Base-by-base conservation (phyloP, 2,797 vertebrate genomes). In the Vespertilio murinus region DNA sequence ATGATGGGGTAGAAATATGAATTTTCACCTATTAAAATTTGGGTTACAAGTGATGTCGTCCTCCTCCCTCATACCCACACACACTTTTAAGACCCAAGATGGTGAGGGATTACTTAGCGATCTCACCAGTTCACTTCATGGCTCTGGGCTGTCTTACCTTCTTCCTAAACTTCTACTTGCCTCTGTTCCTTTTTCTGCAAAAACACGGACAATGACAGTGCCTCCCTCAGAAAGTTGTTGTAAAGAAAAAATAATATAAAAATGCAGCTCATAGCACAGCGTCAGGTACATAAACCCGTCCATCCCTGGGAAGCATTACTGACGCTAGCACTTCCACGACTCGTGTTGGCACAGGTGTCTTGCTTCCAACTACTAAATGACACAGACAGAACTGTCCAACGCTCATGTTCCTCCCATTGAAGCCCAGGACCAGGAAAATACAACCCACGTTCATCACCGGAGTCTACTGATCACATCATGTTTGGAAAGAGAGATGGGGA, bases 271-370 rank as follows among this genome's bases (percentile, higher is more conserved):
- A 2, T 3, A 7, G 28, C 4, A 3, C 8, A 14, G 33, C 5
- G 5, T 23, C 61, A 17, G 69, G 5, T 3, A 16, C 23, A 25
- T 16, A 1, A 47, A 6, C 42, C n/a, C 6, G 8, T 8, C 49
- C 8, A 0, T 2, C 6, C 28, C 4, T 0, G 3, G 3, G 13
- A 16, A 45, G 17, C 0, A 4, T 0, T 0, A 0, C 30, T 4
- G 49, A 23, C 1, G 7, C 20, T 9, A 0, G 25, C 2, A 0
- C 17, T 3, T 23, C 20, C 54, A 6, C 0, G 2, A 2, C 25
- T 17, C 0, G 8, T 4, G 20, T 47, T 35, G 9, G 12, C 18
- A 40, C 14, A 14, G 9, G 4, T 22, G 0, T 20, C 77, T 70
- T 33, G 28, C 14, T 47, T 71, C 38, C 23, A 52, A 22, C 35